Base-by-base conservation (phyloP, 2,113 vertebrate species). In the Camarhynchus parvulus region DNA sequence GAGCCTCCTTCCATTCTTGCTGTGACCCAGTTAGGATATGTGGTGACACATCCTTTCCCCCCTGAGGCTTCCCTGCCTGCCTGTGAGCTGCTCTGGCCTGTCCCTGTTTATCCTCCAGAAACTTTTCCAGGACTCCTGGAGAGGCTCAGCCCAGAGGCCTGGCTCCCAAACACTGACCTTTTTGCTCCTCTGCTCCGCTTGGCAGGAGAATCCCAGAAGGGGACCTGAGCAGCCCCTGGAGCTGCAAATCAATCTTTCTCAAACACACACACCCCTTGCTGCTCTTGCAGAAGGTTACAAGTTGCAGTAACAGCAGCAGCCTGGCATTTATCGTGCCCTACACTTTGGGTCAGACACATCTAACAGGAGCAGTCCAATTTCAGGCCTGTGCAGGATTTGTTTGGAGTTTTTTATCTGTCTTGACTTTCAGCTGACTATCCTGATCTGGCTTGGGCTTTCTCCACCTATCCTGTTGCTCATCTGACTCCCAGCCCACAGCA, bases 391-490 rank as follows among this genome's bases (percentile, higher is more conserved):
- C 28, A 42, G n/a, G 24, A 50, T 73, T 62, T 35, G 10, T 41
- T 88, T 49, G 41, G 11, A 9, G 8, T 31, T 78, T 92, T 35
- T 31, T 28, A 8, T 42, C 39, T 41, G 14, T 41, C 63, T 86
- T 62, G 75, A 37, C 8, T 73, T 89, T 69, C 58, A 92, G 89
- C 89, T 95, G 89, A 89, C 58, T 78, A 19, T 68, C 75, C 70
- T 39, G 35, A 41, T 92, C 83, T 80, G 67, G 58, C 74, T 92
- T 82, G 49, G 66, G 87, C 67, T 87, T 95, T 95, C 94, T 87
- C 91, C 91, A 87, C 81, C 84, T 96, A 68, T 70, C 83, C 95
- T 91, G 62, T 95, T 95, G 83, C 89, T 95, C 91, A 79, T 91
- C 87, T 73, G 28, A 52, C 42, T 94, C 84, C 78, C 91, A 85